Conservation (phyloP, 2,113 vertebrate species). For the Stomatorhinus ivindoensis region DNA sequence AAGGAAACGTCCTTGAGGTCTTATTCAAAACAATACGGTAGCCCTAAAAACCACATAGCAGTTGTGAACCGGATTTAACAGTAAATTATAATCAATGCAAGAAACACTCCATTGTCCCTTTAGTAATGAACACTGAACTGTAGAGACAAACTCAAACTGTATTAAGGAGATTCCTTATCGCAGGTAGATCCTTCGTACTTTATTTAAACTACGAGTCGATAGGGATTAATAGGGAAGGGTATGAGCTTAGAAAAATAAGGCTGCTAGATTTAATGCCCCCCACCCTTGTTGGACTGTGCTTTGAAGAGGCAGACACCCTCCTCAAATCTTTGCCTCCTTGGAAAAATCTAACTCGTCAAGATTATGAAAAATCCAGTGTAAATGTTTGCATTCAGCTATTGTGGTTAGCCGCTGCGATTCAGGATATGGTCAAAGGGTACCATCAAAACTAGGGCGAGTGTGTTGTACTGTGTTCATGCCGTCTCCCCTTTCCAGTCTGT, state of each 20-base stretch:
- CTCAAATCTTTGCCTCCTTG: neutral
- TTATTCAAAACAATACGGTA: constrained; percentile 35
- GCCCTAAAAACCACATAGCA: neutral
- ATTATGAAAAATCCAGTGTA: neutral
- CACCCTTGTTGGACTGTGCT: neutral
- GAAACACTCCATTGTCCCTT: neutral
- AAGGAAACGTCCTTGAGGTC: constrained; percentile 41
- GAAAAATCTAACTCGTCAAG: neutral
- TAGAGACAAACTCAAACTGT: neutral
- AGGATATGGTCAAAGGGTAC: neutral
- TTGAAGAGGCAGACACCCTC: neutral
- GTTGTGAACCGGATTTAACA: neutral
- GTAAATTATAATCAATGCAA: neutral
- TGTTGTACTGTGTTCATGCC: constrained; percentile 26
- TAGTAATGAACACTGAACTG: neutral
- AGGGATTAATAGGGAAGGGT: neutral
- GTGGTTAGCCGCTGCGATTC: neutral
- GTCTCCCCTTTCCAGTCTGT: constrained; percentile 39
- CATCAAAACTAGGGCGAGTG: neutral
- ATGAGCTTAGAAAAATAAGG: neutral
- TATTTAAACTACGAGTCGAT: neutral
- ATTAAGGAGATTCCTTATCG: neutral
- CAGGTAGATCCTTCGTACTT: neutral
- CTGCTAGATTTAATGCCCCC: neutral
- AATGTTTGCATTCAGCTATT: neutral